Evolutionary conservation across 2,888 invertebrate species (phyloP), one percentile per base, ranked within the genome.

Genomic region (Ophion costatus): DNA sequence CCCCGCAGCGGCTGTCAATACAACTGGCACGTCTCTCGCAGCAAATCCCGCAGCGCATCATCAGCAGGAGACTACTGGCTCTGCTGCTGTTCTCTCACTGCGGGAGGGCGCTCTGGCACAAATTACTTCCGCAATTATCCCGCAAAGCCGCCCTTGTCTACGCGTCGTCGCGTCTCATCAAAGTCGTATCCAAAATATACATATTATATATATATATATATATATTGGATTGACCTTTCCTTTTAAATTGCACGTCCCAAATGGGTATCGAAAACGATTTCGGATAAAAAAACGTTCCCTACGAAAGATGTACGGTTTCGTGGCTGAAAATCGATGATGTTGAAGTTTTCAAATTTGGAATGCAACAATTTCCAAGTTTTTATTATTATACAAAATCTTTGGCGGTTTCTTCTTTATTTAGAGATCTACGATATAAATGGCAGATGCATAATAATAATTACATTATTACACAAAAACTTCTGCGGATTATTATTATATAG

Each of bases 91-190:
- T 70, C 70, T 61, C 61, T 51, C 76, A 38, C 66, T 77, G 76
- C 51, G 82, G 82, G 79, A 77, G 82, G 45, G 67, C 82, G 73
- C 22, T 10, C 10, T 56, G 69, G 78, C 80, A 82, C 85, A 85
- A 85, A 85, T 85, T 85, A 85, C 85, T 85, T 85, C 85, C 85
- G 85, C 80, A 85, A 82, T 85, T 85, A 85, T 85, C 79, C 70
- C 80, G 67, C 56, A 59, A 51, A 80, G 56, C 85, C 71, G 63
- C 76, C 75, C 79, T 85, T 80, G 82, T 85, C 82, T 76, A 73
- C 85, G 85, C 82, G 76, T 85, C 76, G 80, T 82, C 85, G 82
- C 76, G 76, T 85, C 79, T 76, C 80, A 82, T 85, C 85, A 85
- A 85, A 85, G 79, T 85, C 82, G 20, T 67, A n/a, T 70, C 42